These are phyloP conservation scores for Stomatorhinus ivindoensis DNA, from an alignment of 2,113 vertebrate species.

Conservation along the genomic window DNA sequence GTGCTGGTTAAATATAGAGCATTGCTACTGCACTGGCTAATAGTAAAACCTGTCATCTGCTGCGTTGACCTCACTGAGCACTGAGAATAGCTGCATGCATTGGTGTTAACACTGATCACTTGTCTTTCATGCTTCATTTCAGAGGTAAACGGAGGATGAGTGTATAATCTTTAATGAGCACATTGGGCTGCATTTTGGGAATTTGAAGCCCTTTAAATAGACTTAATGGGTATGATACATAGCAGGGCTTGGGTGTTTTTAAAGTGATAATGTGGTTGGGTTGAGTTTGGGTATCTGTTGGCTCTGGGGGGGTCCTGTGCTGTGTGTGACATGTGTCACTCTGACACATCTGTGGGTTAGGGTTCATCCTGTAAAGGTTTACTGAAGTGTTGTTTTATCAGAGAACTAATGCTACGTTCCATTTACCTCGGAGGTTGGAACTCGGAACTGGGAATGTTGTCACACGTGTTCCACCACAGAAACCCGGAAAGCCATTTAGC, in stretches of 20 bases:
- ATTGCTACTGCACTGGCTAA: neutral
- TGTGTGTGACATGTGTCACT: neutral
- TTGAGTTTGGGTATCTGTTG: neutral
- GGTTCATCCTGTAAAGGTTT: neutral
- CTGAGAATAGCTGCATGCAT: neutral
- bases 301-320: neutral
- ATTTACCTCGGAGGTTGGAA: no score
- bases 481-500: no score
- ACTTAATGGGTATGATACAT: neutral
- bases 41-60: neutral
- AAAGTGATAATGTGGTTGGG: neutral
- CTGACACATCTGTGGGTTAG: neutral
- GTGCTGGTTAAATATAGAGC: neutral
- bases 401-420: neutral
- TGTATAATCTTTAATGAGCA: neutral
- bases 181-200: neutral
- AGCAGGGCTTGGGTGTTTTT: neutral
- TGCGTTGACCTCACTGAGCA: neutral
- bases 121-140: neutral
- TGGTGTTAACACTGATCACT: neutral
- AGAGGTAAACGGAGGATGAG: neutral
- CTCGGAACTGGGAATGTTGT: no score
- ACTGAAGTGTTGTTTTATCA: neutral
- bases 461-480: no score
- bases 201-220: neutral